Evolutionary conservation across 2,113 vertebrate genomes (phyloP).

Genomic region (Picathartes gymnocephalus): DNA sequence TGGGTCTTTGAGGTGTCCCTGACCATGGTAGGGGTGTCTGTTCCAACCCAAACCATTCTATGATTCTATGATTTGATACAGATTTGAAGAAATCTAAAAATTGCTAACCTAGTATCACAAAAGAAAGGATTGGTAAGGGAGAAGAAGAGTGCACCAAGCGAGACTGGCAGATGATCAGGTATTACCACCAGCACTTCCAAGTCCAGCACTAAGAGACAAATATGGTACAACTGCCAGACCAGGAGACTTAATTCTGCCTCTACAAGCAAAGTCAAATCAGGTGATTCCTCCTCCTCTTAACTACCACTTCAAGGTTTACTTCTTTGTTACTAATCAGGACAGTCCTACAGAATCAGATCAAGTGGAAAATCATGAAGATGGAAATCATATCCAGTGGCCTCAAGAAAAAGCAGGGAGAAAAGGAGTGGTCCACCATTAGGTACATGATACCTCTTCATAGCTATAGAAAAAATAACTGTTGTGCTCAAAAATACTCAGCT

Average conservation of each 20-base stretch:
- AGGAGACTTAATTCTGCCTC: neutral
- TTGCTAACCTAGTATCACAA: neutral
- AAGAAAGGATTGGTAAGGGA: neutral
- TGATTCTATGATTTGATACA: neutral
- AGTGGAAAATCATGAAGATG: neutral
- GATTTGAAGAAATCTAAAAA: neutral
- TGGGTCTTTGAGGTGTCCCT: neutral
- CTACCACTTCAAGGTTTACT: neutral
- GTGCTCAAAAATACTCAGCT: neutral
- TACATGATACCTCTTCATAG: neutral
- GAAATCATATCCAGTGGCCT: neutral
- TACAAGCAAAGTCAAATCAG: neutral
- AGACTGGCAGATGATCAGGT: neutral
- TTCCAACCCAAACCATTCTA: neutral
- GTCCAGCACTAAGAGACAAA: neutral
- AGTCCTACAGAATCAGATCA: neutral
- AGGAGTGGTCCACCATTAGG: neutral
- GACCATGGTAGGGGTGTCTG: neutral
- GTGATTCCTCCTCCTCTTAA: neutral
- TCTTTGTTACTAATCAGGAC: neutral
- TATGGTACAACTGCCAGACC: fast-evolving
- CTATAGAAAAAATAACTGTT: neutral
- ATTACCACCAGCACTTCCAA: neutral
- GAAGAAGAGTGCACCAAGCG: neutral
- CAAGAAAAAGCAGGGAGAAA: neutral